A percentile compares a stretch with the other conserved stretches of the same genome.
These are phyloP conservation scores for Gymnocypris eckloni DNA, from an alignment of 2,797 vertebrate genomes.

Conservation along the genomic window DNA sequence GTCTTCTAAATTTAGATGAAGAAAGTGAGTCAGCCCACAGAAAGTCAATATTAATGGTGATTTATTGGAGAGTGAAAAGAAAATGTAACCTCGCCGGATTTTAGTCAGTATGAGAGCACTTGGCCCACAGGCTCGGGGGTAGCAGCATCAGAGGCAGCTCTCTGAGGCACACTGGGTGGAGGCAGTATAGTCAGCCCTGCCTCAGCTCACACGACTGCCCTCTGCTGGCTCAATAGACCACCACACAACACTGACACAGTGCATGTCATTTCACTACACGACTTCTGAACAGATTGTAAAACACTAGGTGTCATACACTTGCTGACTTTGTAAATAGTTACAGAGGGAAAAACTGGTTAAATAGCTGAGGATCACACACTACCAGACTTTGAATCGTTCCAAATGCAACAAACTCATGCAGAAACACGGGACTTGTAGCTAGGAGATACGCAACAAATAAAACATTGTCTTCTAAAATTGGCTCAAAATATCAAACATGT, in stretches of 20 bases:
- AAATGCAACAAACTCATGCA: background rate
- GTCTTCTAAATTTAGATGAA: conserved; percentile 48
- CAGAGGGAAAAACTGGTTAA: background rate
- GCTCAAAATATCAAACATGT: too few species aligned
- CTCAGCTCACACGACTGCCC: conserved; percentile 86
- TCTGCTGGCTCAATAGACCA: conserved; percentile 85
- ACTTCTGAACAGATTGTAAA: background rate
- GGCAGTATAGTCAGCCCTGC: conserved; percentile 79
- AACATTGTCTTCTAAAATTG: too few species aligned
- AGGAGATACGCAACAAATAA: too few species aligned
- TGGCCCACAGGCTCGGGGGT: conserved; percentile 85
- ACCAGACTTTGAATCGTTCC: background rate
- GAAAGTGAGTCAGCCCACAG: conserved; percentile 46
- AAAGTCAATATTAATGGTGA: conserved; percentile 49
- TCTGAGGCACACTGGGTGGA: conserved; percentile 86
- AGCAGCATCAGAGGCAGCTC: conserved; percentile 87
- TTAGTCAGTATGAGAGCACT: conserved; percentile 94
- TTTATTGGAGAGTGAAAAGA: conserved; percentile 41
- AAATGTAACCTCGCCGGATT: conserved; percentile 81
- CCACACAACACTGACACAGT: background rate
- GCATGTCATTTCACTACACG: background rate
- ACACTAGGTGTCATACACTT: background rate
- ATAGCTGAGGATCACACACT: background rate
- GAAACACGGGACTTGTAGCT: background rate
- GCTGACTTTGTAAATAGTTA: background rate